Evolutionary conservation across 1,140 invertebrate species (phyloP), one percentile per base, ranked within the genome.

Genomic region (Acromyrmex heyeri): DNA sequence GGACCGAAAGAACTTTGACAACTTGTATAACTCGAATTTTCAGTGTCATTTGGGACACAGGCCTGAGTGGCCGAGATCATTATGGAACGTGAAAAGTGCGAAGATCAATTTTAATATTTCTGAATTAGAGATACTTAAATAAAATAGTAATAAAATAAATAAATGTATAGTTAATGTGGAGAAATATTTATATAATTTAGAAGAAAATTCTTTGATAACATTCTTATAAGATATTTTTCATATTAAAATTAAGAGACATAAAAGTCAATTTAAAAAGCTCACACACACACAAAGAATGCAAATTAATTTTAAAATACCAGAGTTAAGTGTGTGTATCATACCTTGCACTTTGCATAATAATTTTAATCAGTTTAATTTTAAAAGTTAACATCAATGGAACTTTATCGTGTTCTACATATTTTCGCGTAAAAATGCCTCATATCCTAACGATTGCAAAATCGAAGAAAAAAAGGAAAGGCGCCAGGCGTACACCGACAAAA

Each of bases 401-500:
- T 38, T n/a, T 55, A 34, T 62, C 21, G 6, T 14, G 57, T 70
- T 59, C 1, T 70, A 10, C 21, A 21, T 70, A 59, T 27, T 24
- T 55, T 30, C 34, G 2, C 5, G 61, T 48, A 16, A 38, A 85
- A 61, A 14, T 21, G 57, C 27, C 16, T 24, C 48, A 5, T n/a
- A 38, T 73, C 5, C 16, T 50, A 14, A 8, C 16, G 48, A 55
- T 62, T 18, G 53, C 18, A n/a, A 27, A 18, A 73, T 53, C 18
- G n/a, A 50, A 55, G 14, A 30, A 24, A 65, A 62, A 53, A 76
- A 82, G 30, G 8, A 67, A 82, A 83, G 76, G 65, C 85, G 50
- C 44, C 62, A 65, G 87, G 91, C 88, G 83, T 87, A 85, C 65
- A 82, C 86, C 83, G 87, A 92, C 86, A 86, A 93, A 93, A 93